Percentiles rank a stretch among this genome's conserved stretches.
Conservation (phyloP, 2,888 invertebrate genomes). For the Drosophila kokeensis region DNA sequence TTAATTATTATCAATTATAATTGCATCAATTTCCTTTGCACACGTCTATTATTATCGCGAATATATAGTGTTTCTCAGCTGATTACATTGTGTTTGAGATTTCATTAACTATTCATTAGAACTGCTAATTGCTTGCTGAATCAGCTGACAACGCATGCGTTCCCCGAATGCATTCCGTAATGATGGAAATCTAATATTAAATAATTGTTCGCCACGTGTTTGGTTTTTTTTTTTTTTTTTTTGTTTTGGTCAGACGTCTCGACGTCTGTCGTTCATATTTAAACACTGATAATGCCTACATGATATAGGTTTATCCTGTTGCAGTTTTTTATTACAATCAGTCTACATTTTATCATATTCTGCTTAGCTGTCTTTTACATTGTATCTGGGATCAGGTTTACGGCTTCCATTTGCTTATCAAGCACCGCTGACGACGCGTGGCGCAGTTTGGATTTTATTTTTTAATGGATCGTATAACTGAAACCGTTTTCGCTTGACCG, state of each 20-base stretch:
- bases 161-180: constrained; percentile 22
- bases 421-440: constrained; percentile 54
- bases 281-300: background rate
- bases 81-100: constrained; percentile 10
- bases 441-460: constrained; percentile 46
- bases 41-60: background rate
- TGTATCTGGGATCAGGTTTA: constrained; percentile 34
- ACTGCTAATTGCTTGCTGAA: constrained; percentile 35
- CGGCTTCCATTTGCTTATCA: constrained; percentile 35
- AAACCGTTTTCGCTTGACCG: constrained; percentile 22
- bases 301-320: constrained; percentile 3
- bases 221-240: background rate
- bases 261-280: constrained; percentile 25
- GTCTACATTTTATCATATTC: constrained; percentile 15
- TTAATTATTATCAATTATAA: background rate
- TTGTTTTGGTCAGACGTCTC: constrained; percentile 22
- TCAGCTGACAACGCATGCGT: constrained; percentile 14
- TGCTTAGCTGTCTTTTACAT: constrained; percentile 32
- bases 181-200: constrained; percentile 1
- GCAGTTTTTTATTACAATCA: constrained; percentile 9
- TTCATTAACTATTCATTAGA: constrained; percentile 10
- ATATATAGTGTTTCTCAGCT: background rate
- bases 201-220: constrained; percentile 55
- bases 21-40: constrained; percentile 5
- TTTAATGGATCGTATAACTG: constrained; percentile 15